Evolutionary conservation across 2,113 vertebrate genomes (phyloP), one percentile per base, ranked within the genome.

Genomic region (Catharus fuscescens): DNA sequence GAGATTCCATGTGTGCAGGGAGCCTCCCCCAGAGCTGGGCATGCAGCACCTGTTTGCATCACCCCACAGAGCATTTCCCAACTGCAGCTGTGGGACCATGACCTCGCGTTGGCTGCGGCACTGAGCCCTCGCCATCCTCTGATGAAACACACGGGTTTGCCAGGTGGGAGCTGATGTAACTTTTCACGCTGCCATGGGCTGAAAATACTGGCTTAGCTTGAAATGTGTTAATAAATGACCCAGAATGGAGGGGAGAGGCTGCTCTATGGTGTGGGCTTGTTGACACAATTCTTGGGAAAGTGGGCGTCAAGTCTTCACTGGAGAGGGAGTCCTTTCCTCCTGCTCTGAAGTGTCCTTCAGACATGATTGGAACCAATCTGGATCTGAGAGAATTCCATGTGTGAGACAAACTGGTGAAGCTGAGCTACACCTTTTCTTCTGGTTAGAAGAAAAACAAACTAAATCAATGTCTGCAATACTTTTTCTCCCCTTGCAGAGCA

Each of bases 201-300:
- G 91, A 70, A 66, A 67, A 79, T 40, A 40, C 85, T 81, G 80
- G 69, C 91, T 87, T 48, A 8, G 95, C 89, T 80, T 85, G 91
- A 80, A 25, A 62, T 34, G n/a, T 32, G 91, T 96, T 97, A 95
- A 96, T 96, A 60, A 97, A 40, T 92, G 62, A 97, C 66, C 53
- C 0, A 3, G 66, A 32, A 31, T 44, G 53, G 73, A 42, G 47
- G 12, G n/a, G 48, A 62, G 32, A 65, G 61, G 56, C 8, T 83
- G 69, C 64, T 74, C 52, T 66, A 32, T 14, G 2, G 25, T 12
- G 10, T n/a, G 32, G 34, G 7, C 66, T 80, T 94, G 57, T 91
- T 96, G 90, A 56, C 36, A 40, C 18, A 59, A 6, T 38, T 80
- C 81, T 36, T 25, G n/a, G 32, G 52, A 78, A 81, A 80, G 76